Evolutionary conservation across 2,888 invertebrate species (phyloP).

Genomic region (Prenolepis imparis): DNA sequence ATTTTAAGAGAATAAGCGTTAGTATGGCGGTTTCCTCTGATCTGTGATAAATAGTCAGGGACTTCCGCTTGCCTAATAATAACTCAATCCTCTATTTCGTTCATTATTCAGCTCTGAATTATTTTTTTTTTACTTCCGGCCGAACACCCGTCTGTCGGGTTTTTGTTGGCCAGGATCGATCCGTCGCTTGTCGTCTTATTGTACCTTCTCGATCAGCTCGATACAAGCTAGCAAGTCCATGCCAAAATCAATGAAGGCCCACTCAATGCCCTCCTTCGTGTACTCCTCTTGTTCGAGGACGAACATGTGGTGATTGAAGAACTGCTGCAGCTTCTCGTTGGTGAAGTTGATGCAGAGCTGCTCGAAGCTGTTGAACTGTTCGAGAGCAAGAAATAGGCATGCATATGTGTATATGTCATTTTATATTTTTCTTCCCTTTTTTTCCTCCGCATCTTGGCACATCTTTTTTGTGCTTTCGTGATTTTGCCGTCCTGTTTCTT

Average conservation of each 20-base stretch:
- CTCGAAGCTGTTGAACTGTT: conserved; percentile 94
- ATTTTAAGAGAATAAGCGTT: conserved; percentile 33
- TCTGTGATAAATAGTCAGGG: conserved; percentile 48
- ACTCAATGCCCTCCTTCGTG: conserved; percentile 97
- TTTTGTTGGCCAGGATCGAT: conserved; percentile 41
- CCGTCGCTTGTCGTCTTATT: conserved; percentile 24
- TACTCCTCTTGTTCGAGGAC: conserved; percentile 99
- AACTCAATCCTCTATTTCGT: conserved; percentile 12
- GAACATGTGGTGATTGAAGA: conserved; percentile 99
- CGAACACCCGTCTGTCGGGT: conserved; percentile 26
- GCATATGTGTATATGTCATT: conserved; percentile 55
- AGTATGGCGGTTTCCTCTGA: conserved; percentile 48
- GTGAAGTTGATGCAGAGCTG: conserved; percentile 99
- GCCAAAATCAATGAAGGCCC: conserved; percentile 99
- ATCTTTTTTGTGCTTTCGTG: conserved; percentile 1
- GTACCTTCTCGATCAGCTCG: conserved; percentile 97
- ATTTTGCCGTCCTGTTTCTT: conserved; percentile 17
- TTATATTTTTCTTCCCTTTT: neutral
- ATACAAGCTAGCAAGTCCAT: conserved; percentile 98
- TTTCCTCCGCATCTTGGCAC: neutral
- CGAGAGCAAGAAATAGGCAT: conserved; percentile 75
- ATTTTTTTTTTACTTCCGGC: conserved; percentile 22
- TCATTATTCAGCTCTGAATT: conserved; percentile 20
- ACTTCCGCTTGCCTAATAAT: conserved; percentile 30
- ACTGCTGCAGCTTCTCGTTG: conserved; percentile 98